Evolutionary conservation across 1,140 invertebrate species (phyloP).

Genomic region (Idris sp.): DNA sequence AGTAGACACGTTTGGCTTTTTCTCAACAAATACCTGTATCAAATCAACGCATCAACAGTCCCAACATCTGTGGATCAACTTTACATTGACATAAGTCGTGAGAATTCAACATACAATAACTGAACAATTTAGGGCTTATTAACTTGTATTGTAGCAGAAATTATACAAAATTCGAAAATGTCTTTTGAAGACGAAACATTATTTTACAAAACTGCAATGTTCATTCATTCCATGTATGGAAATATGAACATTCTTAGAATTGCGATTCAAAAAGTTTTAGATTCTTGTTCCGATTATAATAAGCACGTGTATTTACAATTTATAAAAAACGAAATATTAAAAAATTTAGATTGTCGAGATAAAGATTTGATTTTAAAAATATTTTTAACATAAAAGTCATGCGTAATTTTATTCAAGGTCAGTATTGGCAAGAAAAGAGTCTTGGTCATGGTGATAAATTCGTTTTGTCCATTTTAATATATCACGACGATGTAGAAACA

Average conservation of each 20-base stretch:
- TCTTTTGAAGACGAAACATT: no score
- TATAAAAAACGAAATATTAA: background rate
- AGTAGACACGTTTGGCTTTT: slow-evolving; percentile 10
- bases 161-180: no score
- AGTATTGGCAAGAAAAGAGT: slow-evolving; percentile 3
- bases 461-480: background rate
- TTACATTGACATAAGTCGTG: background rate
- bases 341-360: background rate
- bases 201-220: background rate
- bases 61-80: background rate
- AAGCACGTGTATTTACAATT: background rate
- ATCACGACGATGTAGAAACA: slow-evolving; percentile 6
- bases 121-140: background rate
- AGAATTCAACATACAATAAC: no score
- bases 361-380: background rate
- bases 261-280: background rate
- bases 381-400: background rate
- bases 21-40: background rate
- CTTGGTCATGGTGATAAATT: background rate
- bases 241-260: background rate
- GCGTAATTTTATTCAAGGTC: background rate
- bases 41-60: background rate
- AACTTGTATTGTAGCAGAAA: no score
- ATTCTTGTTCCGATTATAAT: background rate
- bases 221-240: slow-evolving; percentile 5